Evolutionary conservation across 2,113 vertebrate genomes (phyloP).

Genomic region (Centropristis striata): DNA sequence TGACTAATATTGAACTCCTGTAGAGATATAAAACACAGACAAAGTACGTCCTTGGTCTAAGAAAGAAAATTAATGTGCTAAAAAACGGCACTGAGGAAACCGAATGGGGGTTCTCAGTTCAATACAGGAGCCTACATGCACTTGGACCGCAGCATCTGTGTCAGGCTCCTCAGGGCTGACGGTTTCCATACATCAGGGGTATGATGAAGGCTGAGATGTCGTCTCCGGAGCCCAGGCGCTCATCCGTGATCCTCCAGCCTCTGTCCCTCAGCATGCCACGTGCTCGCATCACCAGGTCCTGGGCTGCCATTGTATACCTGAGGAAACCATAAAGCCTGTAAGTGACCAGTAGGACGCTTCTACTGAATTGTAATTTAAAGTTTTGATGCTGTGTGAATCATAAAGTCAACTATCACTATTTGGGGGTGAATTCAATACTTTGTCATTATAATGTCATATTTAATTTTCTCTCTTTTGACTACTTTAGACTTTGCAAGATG

Average conservation of each 20-base stretch:
- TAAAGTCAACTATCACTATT: neutral
- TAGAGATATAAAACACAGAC: slow-evolving; percentile 29
- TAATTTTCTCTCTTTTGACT: neutral
- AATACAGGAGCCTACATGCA: neutral
- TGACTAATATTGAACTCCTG: slow-evolving; percentile 28
- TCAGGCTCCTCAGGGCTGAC: slow-evolving; percentile 82
- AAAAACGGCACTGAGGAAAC: slow-evolving; percentile 27
- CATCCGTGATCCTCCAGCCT: slow-evolving; percentile 97
- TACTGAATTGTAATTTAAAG: neutral
- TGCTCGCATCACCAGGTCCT: slow-evolving; percentile 98
- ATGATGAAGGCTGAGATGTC: slow-evolving; percentile 99
- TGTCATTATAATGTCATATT: neutral
- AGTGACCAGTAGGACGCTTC: too few relatives aligned
- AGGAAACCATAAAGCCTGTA: neutral
- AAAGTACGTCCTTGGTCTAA: slow-evolving; percentile 5
- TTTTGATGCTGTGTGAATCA: neutral
- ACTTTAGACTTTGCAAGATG: neutral
- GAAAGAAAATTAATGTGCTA: slow-evolving; percentile 20
- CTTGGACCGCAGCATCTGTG: neutral
- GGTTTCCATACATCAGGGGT: slow-evolving; percentile 93
- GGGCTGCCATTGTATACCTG: slow-evolving; percentile 97
- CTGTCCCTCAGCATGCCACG: slow-evolving; percentile 94
- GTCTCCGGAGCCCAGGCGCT: slow-evolving; percentile 96
- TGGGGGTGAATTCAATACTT: neutral
- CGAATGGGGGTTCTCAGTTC: slow-evolving; percentile 3